Base-by-base conservation (phyloP, 1,140 invertebrate genomes). In the Atta texana region DNA sequence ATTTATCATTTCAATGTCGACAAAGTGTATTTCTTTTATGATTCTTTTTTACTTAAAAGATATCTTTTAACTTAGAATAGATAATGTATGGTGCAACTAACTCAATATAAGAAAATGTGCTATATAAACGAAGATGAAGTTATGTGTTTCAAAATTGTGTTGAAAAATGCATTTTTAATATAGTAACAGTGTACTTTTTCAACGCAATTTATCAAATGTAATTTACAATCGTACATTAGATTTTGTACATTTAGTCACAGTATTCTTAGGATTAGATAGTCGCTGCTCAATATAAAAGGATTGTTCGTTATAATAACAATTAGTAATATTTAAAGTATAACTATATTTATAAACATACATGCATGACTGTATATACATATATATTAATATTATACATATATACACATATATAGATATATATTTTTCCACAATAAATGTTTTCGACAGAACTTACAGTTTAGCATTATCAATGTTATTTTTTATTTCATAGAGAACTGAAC, bases 351-450 rank as follows among this genome's bases (percentile, higher is more conserved):
- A 87, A 66, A 81, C 76, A 44, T 61, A 87, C 51, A 71, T 44
- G 71, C 84, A 72, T 82, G 75, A 31, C 55, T 85, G 64, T 39
- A 88, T 16, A 77, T 51, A 68, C 44, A 87, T 84, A 82, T 71
- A 88, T 76, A 74, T 87, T 63, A 55, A 76, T 82, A 88, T 53
- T 87, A 71, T 57, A 75, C 31, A 34, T 75, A 88, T 51, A 87
- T 6, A 53, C 4, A 71, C 28, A 71, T 16, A 88, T 51, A 68
- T 44, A 44, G 10, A 44, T 68, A 81, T 77, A 84, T 89, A 72
- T 84, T 89, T 85, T 89, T 89, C 57, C 68, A 39, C 72, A 89
- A 85, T 88, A 89, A 88, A 89, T 72, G 63, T 88, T 74, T 89
- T 80, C 66, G n/a, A 59, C 53, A 49, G 59, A 88, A 21, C 71